Evolutionary conservation across 1,140 invertebrate species (phyloP), one percentile per base, ranked within the genome.

Genomic region (Teleogryllus occipitalis): DNA sequence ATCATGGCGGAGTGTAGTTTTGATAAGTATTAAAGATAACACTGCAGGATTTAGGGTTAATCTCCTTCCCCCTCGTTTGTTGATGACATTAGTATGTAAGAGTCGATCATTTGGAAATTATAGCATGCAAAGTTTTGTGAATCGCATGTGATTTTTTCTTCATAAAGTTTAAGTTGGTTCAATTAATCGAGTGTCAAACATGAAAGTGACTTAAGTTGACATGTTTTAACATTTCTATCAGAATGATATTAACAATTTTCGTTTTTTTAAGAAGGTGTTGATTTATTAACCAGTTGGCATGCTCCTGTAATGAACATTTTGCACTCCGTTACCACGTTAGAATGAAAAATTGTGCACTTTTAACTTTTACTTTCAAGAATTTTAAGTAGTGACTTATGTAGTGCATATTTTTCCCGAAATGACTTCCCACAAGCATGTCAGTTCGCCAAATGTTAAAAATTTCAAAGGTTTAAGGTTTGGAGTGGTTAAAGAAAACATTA

Each of bases 1-100:
- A 77, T 77, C 46, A 77, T 77, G 76, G 76, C 47, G 47, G 76
- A 54, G 18, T 10, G 54, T 65, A 65, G 54, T 65, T 65, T 65
- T 65, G 54, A 65, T 65, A 65, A 65, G 54, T 65, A 3, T 10
- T 65, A 65, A 65, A 65, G 54, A 65, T 65, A 65, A 65, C 54
- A 18, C 18, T 14, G 18, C 54, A 65, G 54, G 18, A 65, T 14
- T 10, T 65, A 65, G 54, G 54, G 54, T 14, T 65, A 14, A 65
- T 65, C 54, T 65, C 54, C 54, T 65, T 65, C 54, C 54, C 54
- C 54, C 54, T 65, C 54, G 54, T 10, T 65, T 65, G 54, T 65
- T 65, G 54, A 65, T 65, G 54, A 65, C 54, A 65, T 65, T 65
- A 65, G 54, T 65, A 65, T 65, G 54, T 65, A 65, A 65, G 54